Percentiles rank a stretch among this genome's conserved stretches.
Evolutionary conservation across 2,797 vertebrate genomes (phyloP).

Genomic region (Gephyroberyx darwinii): DNA sequence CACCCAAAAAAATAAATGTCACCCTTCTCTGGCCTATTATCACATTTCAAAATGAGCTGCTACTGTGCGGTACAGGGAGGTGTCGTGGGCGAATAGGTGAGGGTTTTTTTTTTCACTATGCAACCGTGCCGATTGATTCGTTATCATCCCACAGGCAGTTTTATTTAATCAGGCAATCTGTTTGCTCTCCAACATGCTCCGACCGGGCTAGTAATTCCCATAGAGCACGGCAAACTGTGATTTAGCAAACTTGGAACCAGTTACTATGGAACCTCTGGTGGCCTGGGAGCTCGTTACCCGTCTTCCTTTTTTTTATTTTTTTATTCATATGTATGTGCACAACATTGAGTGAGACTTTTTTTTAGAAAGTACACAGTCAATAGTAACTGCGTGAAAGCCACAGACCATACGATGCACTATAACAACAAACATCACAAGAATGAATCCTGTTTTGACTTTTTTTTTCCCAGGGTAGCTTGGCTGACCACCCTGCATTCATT

Average conservation of each 20-base stretch:
- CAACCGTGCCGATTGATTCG: background rate
- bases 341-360: too few species aligned
- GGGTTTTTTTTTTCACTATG: background rate
- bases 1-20: slow-evolving; percentile 62
- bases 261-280: slow-evolving; percentile 1
- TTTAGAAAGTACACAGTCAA: too few species aligned
- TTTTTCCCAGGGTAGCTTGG: too few species aligned
- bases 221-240: background rate
- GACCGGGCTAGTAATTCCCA: background rate
- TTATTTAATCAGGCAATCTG: background rate
- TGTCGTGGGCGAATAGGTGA: background rate
- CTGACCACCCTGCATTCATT: too few species aligned
- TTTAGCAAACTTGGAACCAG: background rate
- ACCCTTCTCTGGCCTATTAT: slow-evolving; percentile 60
- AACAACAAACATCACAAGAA: too few species aligned
- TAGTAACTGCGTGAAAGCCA: too few species aligned
- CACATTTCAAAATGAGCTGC: slow-evolving; percentile 57
- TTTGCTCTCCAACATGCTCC: background rate
- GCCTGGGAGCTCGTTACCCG: background rate
- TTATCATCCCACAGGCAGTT: background rate
- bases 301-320: background rate
- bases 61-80: background rate
- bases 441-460: too few species aligned
- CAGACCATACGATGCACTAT: too few species aligned
- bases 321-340: too few species aligned